Evolutionary conservation across 1,140 invertebrate genomes (phyloP).

Genomic region (Adoxophyes honmai): DNA sequence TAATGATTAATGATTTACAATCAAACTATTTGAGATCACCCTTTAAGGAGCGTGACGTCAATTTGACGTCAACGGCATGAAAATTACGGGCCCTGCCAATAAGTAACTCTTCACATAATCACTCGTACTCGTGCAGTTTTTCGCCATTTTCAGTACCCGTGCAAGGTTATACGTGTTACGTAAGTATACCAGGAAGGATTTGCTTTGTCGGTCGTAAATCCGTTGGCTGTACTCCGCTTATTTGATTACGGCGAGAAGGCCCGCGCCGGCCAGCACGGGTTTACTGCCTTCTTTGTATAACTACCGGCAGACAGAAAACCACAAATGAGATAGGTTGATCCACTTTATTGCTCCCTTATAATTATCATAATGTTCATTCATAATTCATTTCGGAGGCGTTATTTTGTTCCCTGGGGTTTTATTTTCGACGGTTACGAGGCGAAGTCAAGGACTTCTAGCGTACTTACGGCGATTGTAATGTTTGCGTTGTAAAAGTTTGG

Average conservation of each 20-base stretch:
- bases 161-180: slow-evolving; percentile 14
- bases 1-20: too few species aligned
- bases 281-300: slow-evolving; percentile 40
- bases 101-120: too few species aligned
- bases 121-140: too few species aligned
- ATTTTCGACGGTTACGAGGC: too few species aligned
- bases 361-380: slow-evolving; percentile 15
- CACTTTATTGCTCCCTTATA: slow-evolving; percentile 7
- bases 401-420: not conserved
- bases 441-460: too few species aligned
- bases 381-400: slow-evolving; percentile 14
- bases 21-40: too few species aligned
- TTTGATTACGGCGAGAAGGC: slow-evolving; percentile 34
- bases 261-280: slow-evolving; percentile 19
- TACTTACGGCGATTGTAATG: too few species aligned
- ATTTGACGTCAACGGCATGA: too few species aligned
- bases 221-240: slow-evolving; percentile 35
- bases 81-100: too few species aligned
- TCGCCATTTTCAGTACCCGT: too few species aligned
- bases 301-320: slow-evolving; percentile 14
- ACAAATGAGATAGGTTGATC: slow-evolving; percentile 15
- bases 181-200: slow-evolving; percentile 28
- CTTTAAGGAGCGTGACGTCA: too few species aligned
- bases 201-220: slow-evolving; percentile 39
- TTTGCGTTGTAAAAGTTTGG: too few species aligned